These are phyloP conservation scores for Trimorus sp. DNA, from an alignment of 2,888 invertebrate genomes.

Conservation along the genomic window DNA sequence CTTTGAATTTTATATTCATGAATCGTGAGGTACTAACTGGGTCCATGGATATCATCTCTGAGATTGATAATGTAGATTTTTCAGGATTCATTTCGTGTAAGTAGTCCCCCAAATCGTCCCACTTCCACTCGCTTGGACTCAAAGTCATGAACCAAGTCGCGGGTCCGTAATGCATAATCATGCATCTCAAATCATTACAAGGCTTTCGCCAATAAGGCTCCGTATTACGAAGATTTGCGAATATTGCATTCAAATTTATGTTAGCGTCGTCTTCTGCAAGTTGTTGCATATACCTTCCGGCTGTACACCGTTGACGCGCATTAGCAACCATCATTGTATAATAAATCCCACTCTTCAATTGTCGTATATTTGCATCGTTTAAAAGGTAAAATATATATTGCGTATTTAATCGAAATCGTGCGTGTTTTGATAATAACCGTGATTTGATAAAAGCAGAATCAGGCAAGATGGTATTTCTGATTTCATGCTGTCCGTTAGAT, in stretches of 20 bases:
- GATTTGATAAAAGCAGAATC: constrained; percentile 66
- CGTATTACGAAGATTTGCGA: constrained; percentile 65
- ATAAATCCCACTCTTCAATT: constrained; percentile 66
- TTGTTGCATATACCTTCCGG: constrained; percentile 32
- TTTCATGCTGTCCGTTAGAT: constrained; percentile 64
- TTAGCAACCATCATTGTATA: too few relatives aligned
- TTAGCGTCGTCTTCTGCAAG: constrained; percentile 56
- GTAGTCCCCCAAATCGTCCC: constrained; percentile 71
- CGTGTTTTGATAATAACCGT: constrained; percentile 66
- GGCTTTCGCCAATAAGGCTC: constrained; percentile 66
- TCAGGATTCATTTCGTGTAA: constrained; percentile 67
- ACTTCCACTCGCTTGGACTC: too few relatives aligned
- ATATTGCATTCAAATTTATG: constrained; percentile 59
- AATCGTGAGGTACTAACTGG: constrained; percentile 73
- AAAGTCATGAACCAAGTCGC: too few relatives aligned
- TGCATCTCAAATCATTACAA: too few relatives aligned
- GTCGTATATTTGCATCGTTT: constrained; percentile 67
- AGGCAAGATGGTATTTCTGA: constrained; percentile 44
- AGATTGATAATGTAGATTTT: constrained; percentile 37
- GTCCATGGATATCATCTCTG: constrained; percentile 73
- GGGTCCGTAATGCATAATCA: too few relatives aligned
- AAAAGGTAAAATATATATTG: constrained; percentile 69
- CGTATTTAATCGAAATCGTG: constrained; percentile 67
- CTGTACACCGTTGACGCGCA: constrained; percentile 49
- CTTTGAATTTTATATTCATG: constrained; percentile 64